Conservation (phyloP, 2,797 vertebrate species). For the Cetoscarus ocellatus region DNA sequence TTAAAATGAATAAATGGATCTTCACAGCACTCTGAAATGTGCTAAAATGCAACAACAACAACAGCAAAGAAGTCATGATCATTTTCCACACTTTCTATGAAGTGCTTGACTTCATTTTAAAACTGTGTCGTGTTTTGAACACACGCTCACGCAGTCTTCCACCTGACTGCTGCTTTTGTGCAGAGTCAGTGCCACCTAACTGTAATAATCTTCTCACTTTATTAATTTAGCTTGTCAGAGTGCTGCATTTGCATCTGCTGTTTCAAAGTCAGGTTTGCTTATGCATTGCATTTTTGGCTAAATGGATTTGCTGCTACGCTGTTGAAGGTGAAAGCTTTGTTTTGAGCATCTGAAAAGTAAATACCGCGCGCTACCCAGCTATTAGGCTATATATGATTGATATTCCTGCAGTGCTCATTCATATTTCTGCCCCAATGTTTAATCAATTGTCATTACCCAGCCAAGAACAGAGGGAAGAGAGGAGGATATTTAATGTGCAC, state of each 20-base stretch:
- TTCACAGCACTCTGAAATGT: slow-evolving; percentile 4
- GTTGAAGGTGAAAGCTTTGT: slow-evolving; percentile 50
- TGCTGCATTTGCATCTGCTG: slow-evolving; percentile 42
- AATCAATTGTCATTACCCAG: slow-evolving; percentile 77
- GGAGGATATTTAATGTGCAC: slow-evolving; percentile 56
- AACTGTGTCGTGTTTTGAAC: slow-evolving; percentile 28
- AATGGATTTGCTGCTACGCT: slow-evolving; percentile 48
- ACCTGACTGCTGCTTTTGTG: slow-evolving; percentile 35
- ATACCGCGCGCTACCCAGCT: slow-evolving; percentile 45
- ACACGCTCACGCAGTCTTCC: background rate
- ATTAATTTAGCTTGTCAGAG: slow-evolving; percentile 41
- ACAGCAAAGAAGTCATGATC: background rate
- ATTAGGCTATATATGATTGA: slow-evolving; percentile 55
- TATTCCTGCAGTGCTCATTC: slow-evolving; percentile 55
- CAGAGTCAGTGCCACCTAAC: slow-evolving; percentile 23
- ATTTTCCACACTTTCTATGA: slow-evolving; percentile 29
- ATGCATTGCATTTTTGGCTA: slow-evolving; percentile 37
- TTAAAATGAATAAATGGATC: slow-evolving; percentile 6
- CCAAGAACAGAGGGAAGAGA: slow-evolving; percentile 51
- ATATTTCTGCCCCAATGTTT: slow-evolving; percentile 60
- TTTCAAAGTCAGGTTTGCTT: slow-evolving; percentile 20
- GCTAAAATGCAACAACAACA: background rate
- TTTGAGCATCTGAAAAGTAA: slow-evolving; percentile 43
- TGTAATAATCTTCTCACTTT: slow-evolving; percentile 37
- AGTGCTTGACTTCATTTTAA: slow-evolving; percentile 1